A percentile compares a stretch with the other conserved stretches of the same genome.
These are phyloP conservation scores for Lepus americanus DNA, from an alignment of 2,113 vertebrate genomes.

Conservation along the genomic window DNA sequence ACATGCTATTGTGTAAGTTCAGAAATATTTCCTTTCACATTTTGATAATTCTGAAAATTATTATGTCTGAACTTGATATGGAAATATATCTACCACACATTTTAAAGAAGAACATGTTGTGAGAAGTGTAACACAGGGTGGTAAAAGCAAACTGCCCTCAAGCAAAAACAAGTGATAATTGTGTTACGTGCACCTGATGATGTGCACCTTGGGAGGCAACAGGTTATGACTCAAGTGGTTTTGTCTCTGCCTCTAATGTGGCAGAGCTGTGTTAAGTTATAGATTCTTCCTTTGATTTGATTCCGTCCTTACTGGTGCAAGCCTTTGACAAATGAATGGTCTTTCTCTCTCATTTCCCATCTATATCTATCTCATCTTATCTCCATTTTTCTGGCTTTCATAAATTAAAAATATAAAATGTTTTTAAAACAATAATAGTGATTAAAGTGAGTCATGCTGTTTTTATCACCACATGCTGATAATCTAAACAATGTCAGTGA, in stretches of 20 bases:
- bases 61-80: neutral
- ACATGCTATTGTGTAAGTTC: neutral
- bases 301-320: too few relatives aligned
- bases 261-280: too few relatives aligned
- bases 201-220: too few relatives aligned
- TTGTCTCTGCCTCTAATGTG: too few relatives aligned
- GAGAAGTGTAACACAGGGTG: neutral
- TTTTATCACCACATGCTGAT: neutral
- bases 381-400: too few relatives aligned
- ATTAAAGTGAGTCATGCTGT: neutral
- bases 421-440: neutral
- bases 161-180: neutral
- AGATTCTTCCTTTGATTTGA: too few relatives aligned
- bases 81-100: neutral
- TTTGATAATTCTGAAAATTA: conserved; percentile 9
- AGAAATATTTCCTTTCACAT: neutral
- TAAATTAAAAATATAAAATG: neutral
- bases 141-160: neutral
- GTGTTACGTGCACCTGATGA: neutral
- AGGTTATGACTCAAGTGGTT: too few relatives aligned
- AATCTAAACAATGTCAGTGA: neutral
- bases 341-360: too few relatives aligned
- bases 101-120: neutral
- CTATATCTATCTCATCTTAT: too few relatives aligned
- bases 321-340: too few relatives aligned